Evolutionary conservation across 2,888 invertebrate species (phyloP), one percentile per base, ranked within the genome.

Genomic region (Lydus trimaculatus): DNA sequence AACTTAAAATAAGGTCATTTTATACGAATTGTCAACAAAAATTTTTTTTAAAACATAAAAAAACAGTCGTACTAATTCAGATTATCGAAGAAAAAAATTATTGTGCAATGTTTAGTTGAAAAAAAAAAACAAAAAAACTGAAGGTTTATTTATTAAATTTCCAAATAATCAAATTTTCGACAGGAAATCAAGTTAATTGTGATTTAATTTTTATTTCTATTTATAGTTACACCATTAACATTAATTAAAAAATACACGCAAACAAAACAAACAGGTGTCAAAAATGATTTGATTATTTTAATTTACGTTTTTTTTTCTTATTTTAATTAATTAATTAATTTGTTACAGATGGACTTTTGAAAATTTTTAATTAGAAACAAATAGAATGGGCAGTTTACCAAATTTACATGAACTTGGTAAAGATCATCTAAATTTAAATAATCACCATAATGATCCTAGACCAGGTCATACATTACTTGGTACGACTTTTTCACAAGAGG

Each of bases 331-430:
- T n/a, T n/a, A n/a, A n/a, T n/a, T n/a, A n/a, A n/a, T n/a, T n/a
- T n/a, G n/a, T 36, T 36, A 4, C 36, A 36, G 36, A 36, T 36
- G 36, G 36, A 48, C 5, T 48, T 9, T 48, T 20, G n/a, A n/a
- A n/a, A 33, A 13, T 33, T 33, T 33, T 33, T 9, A 9, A 3
- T 9, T 33, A 36, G 13, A 36, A 13, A 36, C 15, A 2, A 20
- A 48, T 71, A 75, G 71, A 63, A 91, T 91, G 91, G 91, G 91
- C 64, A 91, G 91, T 77, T 81, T 91, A 78, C 91, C 91, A 73
- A 91, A 91, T 84, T 82, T 91, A 69, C 90, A 90, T 80, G 90
- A 90, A 79, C 84, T 91, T 79, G 88, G 88, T 33, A 82, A 78
- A 72, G 76, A 77, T 33, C 80, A 78, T 17, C 73, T 33, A 4